These are phyloP conservation scores for Gymnodraco acuticeps DNA, from an alignment of 2,797 vertebrate species.

Conservation along the genomic window DNA sequence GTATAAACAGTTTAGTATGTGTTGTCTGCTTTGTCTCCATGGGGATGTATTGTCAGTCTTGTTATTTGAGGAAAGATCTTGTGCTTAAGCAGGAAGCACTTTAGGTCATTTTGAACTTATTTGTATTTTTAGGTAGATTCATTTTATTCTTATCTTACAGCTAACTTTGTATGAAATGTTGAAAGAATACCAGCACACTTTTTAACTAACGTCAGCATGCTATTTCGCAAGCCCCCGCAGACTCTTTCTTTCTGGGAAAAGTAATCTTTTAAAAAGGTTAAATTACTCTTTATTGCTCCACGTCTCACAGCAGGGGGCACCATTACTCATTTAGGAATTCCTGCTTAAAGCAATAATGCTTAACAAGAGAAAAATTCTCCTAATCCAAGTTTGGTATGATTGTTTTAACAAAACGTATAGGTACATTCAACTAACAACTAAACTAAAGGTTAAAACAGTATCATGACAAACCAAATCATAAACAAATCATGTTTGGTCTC, in stretches of 20 bases:
- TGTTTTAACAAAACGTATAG: background rate
- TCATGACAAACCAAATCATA: no score
- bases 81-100: background rate
- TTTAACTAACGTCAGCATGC: background rate
- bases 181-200: background rate
- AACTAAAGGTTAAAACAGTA: background rate
- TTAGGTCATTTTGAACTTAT: background rate
- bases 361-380: background rate
- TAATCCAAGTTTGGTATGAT: background rate
- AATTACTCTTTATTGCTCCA: background rate
- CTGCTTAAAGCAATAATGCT: background rate
- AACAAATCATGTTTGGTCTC: no score
- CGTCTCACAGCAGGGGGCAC: background rate
- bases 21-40: background rate
- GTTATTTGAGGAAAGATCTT: constrained; percentile 2
- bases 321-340: background rate
- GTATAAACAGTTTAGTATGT: constrained; percentile 1
- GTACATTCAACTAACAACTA: background rate
- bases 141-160: background rate
- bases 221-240: background rate
- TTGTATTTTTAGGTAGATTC: background rate
- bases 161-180: background rate
- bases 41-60: background rate
- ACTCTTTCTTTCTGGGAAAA: background rate
- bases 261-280: background rate